Evolutionary conservation across 1,140 invertebrate genomes (phyloP), one percentile per base, ranked within the genome.

Genomic region (Zaprionus inermis): DNA sequence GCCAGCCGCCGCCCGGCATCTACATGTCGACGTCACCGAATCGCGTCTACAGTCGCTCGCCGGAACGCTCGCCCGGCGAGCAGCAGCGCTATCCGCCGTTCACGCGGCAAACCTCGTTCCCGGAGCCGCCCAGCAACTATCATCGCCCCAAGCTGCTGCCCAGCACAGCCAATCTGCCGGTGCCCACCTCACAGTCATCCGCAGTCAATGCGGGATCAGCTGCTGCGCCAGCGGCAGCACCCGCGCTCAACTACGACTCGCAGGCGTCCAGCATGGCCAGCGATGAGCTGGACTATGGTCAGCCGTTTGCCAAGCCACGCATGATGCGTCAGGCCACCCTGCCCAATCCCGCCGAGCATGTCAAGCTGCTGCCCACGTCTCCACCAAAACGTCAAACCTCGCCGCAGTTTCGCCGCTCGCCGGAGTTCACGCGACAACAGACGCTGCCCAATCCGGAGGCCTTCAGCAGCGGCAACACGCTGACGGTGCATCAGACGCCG

Each of bases 21-120:
- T 92, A 91, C 72, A 79, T 92, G 78, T 92, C 92, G 60, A 92
- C 92, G 7, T 92, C 92, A 28, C 92, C 92, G 24, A 92, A 91
- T 73, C 81, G 92, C 11, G 64, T 78, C 3, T 92, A 92, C 49
- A 92, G 92, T 60, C 89, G 92, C 18, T 92, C 92, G 32, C 92
- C 92, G 34, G 92, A 92, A 41, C 81, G 91, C 0, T 91, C 90
- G 18, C 90, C 90, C 2, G 90, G 86, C 16, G 90, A 91, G 41
- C 90, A 91, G 61, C 90, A 91, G 64, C 86, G 90, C 6, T 92
- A 91, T 84, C 91, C 92, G 36, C 92, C 91, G 18, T 92, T 92
- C 46, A 82, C 90, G 32, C 60, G 92, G 12, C 92, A 92, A 70
- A 91, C 92, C 12, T 92, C 91, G 10, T 92, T 92, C 32, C 92